Evolutionary conservation across 1,140 invertebrate genomes (phyloP).

Genomic region (Penaeus indicus): DNA sequence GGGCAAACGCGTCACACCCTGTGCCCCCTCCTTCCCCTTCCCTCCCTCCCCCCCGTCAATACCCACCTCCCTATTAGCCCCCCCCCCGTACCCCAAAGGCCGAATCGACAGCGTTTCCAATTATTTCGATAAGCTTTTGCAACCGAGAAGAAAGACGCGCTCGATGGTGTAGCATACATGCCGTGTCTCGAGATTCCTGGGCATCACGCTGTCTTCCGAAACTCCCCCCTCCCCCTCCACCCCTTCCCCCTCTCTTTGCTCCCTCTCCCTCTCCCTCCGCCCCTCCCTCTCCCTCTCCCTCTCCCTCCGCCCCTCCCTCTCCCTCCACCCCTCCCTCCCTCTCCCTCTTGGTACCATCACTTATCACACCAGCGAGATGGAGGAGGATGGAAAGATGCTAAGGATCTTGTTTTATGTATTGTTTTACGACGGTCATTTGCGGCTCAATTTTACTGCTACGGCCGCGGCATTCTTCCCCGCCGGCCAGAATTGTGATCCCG

Average conservation of each 20-base stretch:
- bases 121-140: too few species aligned
- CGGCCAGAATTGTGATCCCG: conserved; percentile 38
- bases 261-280: too few species aligned
- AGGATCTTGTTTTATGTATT: conserved; percentile 49
- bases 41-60: not conserved
- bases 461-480: conserved; percentile 8
- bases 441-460: conserved; percentile 58
- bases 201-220: too few species aligned
- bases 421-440: conserved; percentile 55
- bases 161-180: too few species aligned
- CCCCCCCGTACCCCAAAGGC: not conserved
- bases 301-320: not conserved
- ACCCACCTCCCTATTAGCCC: not conserved
- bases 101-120: too few species aligned
- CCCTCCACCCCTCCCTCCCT: not conserved
- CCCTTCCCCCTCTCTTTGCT: too few species aligned
- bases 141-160: too few species aligned
- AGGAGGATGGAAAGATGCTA: conserved; percentile 4
- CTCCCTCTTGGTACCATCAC: not conserved
- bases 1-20: conserved; percentile 1
- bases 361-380: conserved; percentile 17
- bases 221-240: too few species aligned
- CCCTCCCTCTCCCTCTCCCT: too few species aligned
- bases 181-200: too few species aligned
- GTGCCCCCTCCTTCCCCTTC: not conserved